A percentile compares a stretch with the other conserved stretches of the same genome.
These are phyloP conservation scores for Hirundo rustica DNA, from an alignment of 2,797 vertebrate species.

Conservation along the genomic window DNA sequence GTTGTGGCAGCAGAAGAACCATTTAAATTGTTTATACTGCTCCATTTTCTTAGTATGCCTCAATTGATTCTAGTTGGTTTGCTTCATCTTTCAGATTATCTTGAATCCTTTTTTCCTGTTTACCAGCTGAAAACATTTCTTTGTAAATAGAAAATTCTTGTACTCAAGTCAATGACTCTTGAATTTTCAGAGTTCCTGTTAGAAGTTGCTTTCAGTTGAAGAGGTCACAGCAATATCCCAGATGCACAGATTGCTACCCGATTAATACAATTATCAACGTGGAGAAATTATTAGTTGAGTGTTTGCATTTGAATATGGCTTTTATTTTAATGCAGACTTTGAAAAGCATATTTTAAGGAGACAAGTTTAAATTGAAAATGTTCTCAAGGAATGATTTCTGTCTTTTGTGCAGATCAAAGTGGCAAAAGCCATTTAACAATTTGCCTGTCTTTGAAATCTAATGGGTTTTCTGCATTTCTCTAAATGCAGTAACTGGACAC, in stretches of 20 bases:
- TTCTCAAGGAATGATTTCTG: constrained; percentile 51
- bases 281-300: constrained; percentile 40
- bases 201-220: constrained; percentile 50
- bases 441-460: constrained; percentile 67
- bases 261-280: constrained; percentile 68
- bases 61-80: constrained; percentile 12
- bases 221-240: constrained; percentile 39
- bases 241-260: constrained; percentile 27
- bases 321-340: constrained; percentile 63
- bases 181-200: constrained; percentile 56
- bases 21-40: neutral
- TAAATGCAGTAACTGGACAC: constrained; percentile 54
- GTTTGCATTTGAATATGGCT: constrained; percentile 53
- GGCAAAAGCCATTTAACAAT: constrained; percentile 62
- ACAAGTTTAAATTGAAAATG: constrained; percentile 38
- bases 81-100: neutral
- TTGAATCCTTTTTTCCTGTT: constrained; percentile 10
- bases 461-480: constrained; percentile 61
- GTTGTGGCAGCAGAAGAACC: neutral
- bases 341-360: constrained; percentile 64
- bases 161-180: constrained; percentile 33
- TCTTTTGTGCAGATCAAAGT: constrained; percentile 63
- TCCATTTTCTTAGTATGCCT: constrained; percentile 22
- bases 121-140: constrained; percentile 12
- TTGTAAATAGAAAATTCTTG: constrained; percentile 56